Evolutionary conservation across 2,888 invertebrate genomes (phyloP).

Genomic region (Teleogryllus oceanicus): DNA sequence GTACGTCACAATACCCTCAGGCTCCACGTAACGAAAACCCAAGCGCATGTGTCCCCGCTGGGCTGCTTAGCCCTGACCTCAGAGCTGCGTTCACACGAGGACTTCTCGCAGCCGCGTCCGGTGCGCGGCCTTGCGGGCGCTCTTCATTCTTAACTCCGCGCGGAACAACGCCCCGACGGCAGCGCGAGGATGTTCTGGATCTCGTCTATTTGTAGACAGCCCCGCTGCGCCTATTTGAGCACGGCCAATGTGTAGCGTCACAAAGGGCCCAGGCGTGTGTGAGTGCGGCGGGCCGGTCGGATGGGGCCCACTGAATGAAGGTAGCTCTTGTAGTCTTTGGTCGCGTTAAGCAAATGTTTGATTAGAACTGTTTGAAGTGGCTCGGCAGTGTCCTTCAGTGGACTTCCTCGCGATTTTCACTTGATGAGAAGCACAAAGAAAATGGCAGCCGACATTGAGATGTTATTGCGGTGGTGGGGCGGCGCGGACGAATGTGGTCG

Average conservation of each 20-base stretch:
- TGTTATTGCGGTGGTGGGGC: not conserved
- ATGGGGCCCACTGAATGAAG: not conserved
- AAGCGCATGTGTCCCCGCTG: too few species aligned
- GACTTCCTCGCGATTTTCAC: slow-evolving; percentile 11
- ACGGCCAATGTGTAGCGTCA: not conserved
- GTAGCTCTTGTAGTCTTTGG: not conserved
- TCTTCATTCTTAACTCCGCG: too few species aligned
- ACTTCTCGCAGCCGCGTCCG: too few species aligned
- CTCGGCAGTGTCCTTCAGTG: not conserved
- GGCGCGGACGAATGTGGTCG: too few species aligned
- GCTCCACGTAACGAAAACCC: too few species aligned
- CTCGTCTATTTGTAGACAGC: not conserved
- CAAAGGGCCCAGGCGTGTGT: not conserved
- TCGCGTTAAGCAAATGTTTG: not conserved
- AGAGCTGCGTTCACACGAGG: too few species aligned
- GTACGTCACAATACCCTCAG: too few species aligned
- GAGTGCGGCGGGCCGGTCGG: too few species aligned
- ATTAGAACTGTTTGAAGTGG: not conserved
- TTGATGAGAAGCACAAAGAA: not conserved
- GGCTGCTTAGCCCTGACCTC: too few species aligned
- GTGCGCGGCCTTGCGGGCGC: too few species aligned
- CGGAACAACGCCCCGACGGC: not conserved
- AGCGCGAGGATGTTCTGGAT: slow-evolving; percentile 1
- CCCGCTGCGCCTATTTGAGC: not conserved
- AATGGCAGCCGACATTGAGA: not conserved